Percentiles rank a stretch among this genome's conserved stretches.
Evolutionary conservation across 1,140 invertebrate species (phyloP).

Genomic region (Psilanteris sp.): DNA sequence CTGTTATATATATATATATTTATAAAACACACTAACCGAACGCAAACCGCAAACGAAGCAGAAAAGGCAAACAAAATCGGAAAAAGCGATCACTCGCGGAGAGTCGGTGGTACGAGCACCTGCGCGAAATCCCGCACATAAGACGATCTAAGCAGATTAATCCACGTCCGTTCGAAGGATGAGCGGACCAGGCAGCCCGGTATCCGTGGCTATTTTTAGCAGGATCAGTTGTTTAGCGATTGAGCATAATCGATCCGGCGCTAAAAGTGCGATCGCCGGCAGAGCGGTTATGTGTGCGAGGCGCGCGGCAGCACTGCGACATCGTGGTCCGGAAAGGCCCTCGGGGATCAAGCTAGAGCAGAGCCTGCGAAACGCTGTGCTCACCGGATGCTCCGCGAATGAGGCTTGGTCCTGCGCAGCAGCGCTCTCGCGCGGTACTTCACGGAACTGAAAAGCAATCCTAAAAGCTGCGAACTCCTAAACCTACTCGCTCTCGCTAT

Average conservation of each 20-base stretch:
- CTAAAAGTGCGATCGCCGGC: neutral
- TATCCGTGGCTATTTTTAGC: slow-evolving; percentile 9
- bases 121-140: neutral
- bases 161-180: too few species aligned
- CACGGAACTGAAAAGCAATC: slow-evolving; percentile 64
- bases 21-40: neutral
- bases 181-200: too few species aligned
- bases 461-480: slow-evolving; percentile 59
- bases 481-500: slow-evolving; percentile 15
- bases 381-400: slow-evolving; percentile 72
- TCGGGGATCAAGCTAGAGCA: slow-evolving; percentile 25
- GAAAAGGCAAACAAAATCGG: neutral
- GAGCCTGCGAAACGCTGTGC: slow-evolving; percentile 61
- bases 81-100: neutral
- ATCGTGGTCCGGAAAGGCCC: slow-evolving; percentile 22
- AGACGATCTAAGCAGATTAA: neutral
- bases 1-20: too few species aligned
- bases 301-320: slow-evolving; percentile 15
- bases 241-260: slow-evolving; percentile 1
- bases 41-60: neutral
- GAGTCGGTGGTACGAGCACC: too few species aligned
- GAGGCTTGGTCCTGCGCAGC: slow-evolving; percentile 73
- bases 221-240: slow-evolving; percentile 1
- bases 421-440: slow-evolving; percentile 69
- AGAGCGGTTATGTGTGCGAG: neutral